These are phyloP conservation scores for Catajapyx aquilonaris DNA, from an alignment of 1,140 invertebrate genomes.

Conservation along the genomic window DNA sequence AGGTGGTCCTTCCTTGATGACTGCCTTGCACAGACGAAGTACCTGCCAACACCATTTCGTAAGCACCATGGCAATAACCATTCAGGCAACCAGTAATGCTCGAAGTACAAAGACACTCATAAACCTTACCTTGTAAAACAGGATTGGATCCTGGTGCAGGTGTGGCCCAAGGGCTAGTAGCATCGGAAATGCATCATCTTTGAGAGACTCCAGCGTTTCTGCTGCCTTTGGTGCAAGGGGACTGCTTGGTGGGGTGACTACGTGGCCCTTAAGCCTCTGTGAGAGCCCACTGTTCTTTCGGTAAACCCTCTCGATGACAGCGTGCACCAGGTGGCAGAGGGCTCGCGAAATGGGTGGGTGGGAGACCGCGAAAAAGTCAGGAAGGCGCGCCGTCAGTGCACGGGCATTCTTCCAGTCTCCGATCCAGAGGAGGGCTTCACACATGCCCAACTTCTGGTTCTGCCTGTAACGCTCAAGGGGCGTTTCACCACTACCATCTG, in stretches of 20 bases:
- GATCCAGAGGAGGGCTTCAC: constrained; percentile 66
- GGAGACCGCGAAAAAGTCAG: constrained; percentile 56
- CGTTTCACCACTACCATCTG: no score
- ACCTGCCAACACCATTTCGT: not conserved
- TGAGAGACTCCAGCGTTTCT: constrained; percentile 43
- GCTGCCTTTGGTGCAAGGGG: constrained; percentile 34
- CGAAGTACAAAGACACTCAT: no score
- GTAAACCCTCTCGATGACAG: constrained; percentile 74
- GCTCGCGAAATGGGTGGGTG: constrained; percentile 56
- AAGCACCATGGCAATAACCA: not conserved
- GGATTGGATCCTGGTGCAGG: constrained; percentile 62
- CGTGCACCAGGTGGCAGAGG: constrained; percentile 59
- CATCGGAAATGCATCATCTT: constrained; percentile 65
- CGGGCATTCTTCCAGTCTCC: constrained; percentile 77
- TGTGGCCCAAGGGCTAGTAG: constrained; percentile 68
- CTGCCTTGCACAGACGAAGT: no score
- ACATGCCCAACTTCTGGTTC: constrained; percentile 88
- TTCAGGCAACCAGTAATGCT: constrained; percentile 29
- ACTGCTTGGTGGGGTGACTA: constrained; percentile 30
- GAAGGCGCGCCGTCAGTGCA: constrained; percentile 54
- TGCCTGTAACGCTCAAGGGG: no score
- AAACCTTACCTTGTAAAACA: constrained; percentile 83
- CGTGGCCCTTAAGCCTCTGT: constrained; percentile 37
- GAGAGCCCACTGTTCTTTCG: constrained; percentile 51
- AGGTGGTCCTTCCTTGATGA: constrained; percentile 11